A percentile compares a stretch with the other conserved stretches of the same genome.
phyloP scores from a whole-genome alignment of 2,113 vertebrate genomes.

The Chionomys nivalis region DNA sequence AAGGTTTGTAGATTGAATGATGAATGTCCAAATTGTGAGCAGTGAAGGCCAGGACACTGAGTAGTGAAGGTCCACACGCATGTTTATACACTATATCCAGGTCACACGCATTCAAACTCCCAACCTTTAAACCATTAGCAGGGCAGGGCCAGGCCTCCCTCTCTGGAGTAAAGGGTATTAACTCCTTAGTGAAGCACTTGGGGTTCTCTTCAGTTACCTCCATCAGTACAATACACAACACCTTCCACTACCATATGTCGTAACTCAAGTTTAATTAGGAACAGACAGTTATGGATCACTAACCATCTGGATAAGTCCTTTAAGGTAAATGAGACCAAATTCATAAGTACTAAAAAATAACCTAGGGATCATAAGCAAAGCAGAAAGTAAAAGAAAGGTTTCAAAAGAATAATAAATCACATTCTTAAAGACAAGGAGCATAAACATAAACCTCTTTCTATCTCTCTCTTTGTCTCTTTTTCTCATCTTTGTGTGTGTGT shows the following conservation, averaged over 20 bases:
- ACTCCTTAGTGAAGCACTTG: background rate
- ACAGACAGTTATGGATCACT: background rate
- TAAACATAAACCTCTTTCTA: background rate
- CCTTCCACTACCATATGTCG: background rate
- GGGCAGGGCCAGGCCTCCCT: background rate
- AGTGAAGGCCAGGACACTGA: background rate
- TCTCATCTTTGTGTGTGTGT: background rate
- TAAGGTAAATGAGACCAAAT: background rate
- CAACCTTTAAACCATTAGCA: background rate
- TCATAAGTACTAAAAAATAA: background rate
- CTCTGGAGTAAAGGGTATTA: background rate
- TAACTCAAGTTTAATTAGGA: background rate
- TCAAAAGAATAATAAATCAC: background rate
- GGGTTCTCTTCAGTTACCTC: background rate
- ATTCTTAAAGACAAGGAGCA: background rate
- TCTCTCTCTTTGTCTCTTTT: background rate
- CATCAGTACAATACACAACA: background rate
- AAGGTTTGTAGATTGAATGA: too few species aligned
- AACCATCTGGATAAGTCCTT: background rate
- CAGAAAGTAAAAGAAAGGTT: background rate
- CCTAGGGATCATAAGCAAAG: background rate
- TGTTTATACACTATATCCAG: background rate
- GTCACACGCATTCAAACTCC: background rate
- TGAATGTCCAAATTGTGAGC: too few species aligned
- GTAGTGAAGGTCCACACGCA: rapidly evolving